Evolutionary conservation across 2,797 vertebrate species (phyloP).

Genomic region (Lepus townsendii): DNA sequence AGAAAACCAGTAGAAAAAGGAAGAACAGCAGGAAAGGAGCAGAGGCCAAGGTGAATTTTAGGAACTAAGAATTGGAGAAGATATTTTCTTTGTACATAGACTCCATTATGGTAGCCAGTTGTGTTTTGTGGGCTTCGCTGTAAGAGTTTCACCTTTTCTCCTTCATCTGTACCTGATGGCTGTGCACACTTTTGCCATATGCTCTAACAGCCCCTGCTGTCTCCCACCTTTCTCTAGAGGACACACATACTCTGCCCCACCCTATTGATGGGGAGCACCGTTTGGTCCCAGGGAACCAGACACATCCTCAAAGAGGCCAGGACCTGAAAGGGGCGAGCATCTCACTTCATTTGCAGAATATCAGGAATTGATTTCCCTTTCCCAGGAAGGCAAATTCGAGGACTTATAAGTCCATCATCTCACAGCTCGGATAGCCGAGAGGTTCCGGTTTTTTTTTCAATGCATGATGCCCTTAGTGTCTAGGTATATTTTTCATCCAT

Average conservation of each 20-base stretch:
- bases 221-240: neutral
- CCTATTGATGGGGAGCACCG: neutral
- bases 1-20: neutral
- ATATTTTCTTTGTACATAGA: neutral
- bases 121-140: neutral
- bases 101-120: neutral
- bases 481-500: slow-evolving; percentile 1
- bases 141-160: neutral
- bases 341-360: slow-evolving; percentile 5
- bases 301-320: neutral
- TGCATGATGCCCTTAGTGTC: neutral
- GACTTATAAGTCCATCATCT: neutral
- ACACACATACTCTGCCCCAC: neutral
- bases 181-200: neutral
- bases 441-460: neutral
- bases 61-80: neutral
- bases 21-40: neutral
- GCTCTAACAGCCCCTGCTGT: neutral
- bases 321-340: neutral
- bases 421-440: neutral
- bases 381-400: neutral
- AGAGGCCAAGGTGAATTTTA: neutral
- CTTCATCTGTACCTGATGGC: neutral
- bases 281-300: neutral
- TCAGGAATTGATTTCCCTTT: neutral